These are phyloP conservation scores for Calliphora vicina DNA, from an alignment of 1,140 invertebrate species.

Conservation along the genomic window DNA sequence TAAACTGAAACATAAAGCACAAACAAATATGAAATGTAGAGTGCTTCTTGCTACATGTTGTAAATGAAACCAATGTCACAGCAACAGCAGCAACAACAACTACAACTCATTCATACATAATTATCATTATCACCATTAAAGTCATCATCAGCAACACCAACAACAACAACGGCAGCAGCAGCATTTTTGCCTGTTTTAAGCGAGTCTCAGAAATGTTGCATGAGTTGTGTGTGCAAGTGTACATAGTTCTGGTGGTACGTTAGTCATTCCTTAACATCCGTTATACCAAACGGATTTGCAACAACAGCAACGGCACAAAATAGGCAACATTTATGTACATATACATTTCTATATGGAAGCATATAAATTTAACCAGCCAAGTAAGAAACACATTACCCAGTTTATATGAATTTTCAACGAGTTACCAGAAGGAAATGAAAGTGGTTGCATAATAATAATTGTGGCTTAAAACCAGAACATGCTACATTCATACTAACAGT, in stretches of 20 bases:
- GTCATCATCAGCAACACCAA: not conserved
- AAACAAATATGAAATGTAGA: too few relatives aligned
- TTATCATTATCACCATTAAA: constrained; percentile 11
- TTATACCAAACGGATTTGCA: constrained; percentile 13
- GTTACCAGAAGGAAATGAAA: not conserved
- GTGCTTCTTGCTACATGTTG: not conserved
- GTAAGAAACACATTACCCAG: constrained; percentile 1
- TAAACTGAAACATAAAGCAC: not conserved
- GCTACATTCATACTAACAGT: not conserved
- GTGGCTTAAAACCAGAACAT: not conserved
- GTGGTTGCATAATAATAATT: constrained; percentile 14
- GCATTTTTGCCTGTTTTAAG: not conserved
- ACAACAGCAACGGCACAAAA: constrained; percentile 15
- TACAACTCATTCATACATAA: not conserved
- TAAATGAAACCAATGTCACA: not conserved
- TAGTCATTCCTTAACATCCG: not conserved
- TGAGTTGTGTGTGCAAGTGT: not conserved
- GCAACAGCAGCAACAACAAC: not conserved
- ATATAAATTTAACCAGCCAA: not conserved
- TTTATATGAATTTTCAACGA: not conserved
- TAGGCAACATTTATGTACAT: constrained; percentile 1
- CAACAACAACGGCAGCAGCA: not conserved
- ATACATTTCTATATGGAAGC: too few relatives aligned
- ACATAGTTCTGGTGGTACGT: not conserved
- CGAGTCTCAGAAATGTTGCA: not conserved